Base-by-base conservation (phyloP, 2,888 invertebrate genomes). In the Agrotis clavis region DNA sequence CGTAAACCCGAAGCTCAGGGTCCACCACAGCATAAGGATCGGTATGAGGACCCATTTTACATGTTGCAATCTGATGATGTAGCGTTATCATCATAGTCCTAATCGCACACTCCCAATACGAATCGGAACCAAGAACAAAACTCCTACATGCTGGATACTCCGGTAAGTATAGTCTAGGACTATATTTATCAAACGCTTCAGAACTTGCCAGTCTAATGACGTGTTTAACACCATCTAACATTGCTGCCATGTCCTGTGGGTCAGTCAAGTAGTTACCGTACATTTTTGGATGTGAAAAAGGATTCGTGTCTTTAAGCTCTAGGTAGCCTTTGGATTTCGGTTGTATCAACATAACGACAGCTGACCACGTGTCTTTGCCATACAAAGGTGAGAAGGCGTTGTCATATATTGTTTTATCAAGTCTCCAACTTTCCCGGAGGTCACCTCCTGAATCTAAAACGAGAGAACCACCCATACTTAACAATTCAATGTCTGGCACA, bases 201-300 rank as follows among this genome's bases (percentile, higher is more conserved):
- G 97, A 97, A 81, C 97, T 88, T 0, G 97, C 95, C 6, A 98
- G 91, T 68, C 96, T 94, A 60, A 97, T 96, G 0, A 97, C 91
- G 74, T 97, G 97, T 88, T 97, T 97, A 6, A 97, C 95, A 30
- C 97, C 97, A 71, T 96, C 96, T 45, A 97, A 92, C 21, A 97
- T 81, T 0, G 97, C 97, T 19, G 95, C 94, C 60, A 97, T 90
- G 85, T 98, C 97, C 70, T 96, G 95, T 18, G 97, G 97, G 88
- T 98, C 97, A 0, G 97, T 96, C 72, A 98, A 97, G 89, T 98
- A 99, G 85, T 99, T 98, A 0, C 98, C 98, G 86, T 98, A 97
- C 71, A 99, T 96, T 74, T 97, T 96, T 0, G 99, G 98, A 87
- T 97, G 97, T 2, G 98, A 97, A 66, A 97, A 96, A 0, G 98